Conservation (phyloP, 2,113 vertebrate species). For the Albula glossodonta region DNA sequence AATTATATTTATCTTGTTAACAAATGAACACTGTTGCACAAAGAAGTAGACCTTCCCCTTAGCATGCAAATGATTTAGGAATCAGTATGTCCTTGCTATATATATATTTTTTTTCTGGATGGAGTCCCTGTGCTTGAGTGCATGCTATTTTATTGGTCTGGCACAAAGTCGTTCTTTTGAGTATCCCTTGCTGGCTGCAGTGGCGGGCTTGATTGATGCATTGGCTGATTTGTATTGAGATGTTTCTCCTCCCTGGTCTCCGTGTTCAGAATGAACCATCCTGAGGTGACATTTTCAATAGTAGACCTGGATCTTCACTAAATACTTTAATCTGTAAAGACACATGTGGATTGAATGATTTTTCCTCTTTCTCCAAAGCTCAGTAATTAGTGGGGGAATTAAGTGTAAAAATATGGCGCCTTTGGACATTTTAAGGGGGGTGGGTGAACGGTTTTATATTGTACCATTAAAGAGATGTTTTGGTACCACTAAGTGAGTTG, state of each 20-base stretch:
- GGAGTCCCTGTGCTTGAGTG: neutral
- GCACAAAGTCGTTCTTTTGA: conserved; percentile 2
- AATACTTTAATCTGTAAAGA: conserved; percentile 37
- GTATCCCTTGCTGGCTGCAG: neutral
- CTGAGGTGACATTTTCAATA: conserved; percentile 37
- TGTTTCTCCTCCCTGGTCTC: conserved; percentile 23
- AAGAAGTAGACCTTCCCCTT: neutral
- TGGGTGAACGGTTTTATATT: conserved; percentile 15
- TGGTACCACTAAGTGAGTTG: neutral
- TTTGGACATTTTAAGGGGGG: neutral
- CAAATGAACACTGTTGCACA: neutral
- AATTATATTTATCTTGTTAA: neutral
- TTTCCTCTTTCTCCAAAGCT: conserved; percentile 26
- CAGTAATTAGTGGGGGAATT: conserved; percentile 4
- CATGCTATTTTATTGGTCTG: neutral
- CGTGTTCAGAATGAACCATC: conserved; percentile 33
- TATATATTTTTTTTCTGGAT: neutral
- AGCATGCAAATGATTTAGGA: neutral
- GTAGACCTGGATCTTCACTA: conserved; percentile 27
- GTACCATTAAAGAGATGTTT: conserved; percentile 23
- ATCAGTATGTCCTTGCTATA: neutral
- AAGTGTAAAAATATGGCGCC: neutral
- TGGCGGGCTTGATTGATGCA: conserved; percentile 23
- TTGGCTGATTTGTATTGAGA: conserved; percentile 40
- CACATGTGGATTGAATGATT: conserved; percentile 18